Percentiles rank a stretch among this genome's conserved stretches.
Conservation (phyloP, 1,140 invertebrate genomes). For the Drosophila kurseongensis region DNA sequence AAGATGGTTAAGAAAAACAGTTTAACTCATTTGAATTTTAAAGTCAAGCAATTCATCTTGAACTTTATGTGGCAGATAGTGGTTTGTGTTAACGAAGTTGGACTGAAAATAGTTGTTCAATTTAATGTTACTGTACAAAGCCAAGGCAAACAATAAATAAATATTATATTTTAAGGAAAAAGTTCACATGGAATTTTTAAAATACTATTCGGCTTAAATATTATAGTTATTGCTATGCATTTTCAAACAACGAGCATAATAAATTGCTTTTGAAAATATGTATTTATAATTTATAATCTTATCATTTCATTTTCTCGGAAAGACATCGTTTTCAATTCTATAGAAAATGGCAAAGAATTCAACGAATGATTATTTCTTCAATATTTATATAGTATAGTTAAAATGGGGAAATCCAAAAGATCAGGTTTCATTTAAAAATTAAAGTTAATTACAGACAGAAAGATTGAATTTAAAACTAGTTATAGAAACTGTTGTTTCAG, state of each 20-base stretch:
- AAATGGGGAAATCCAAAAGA: too few species aligned
- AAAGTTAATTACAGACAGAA: background rate
- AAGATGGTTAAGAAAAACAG: too few species aligned
- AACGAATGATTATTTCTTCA: background rate
- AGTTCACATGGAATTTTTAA: too few species aligned
- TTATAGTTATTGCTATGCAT: background rate
- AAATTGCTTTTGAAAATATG: background rate
- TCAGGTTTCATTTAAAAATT: too few species aligned
- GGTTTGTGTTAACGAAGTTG: too few species aligned
- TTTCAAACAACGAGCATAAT: background rate
- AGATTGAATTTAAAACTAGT: background rate
- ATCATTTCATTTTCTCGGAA: background rate
- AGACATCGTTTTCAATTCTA: background rate
- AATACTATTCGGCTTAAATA: background rate
- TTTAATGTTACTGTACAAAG: too few species aligned
- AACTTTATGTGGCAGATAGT: too few species aligned
- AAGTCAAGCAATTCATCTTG: too few species aligned
- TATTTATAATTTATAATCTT: background rate
- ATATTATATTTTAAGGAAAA: too few species aligned
- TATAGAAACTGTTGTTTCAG: background rate
- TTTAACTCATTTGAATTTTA: too few species aligned
- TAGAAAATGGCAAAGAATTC: background rate
- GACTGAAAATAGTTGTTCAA: too few species aligned
- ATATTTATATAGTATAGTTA: constrained; percentile 1
- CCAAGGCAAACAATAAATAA: background rate